Evolutionary conservation across 1,140 invertebrate genomes (phyloP).

Genomic region (Varroa destructor): DNA sequence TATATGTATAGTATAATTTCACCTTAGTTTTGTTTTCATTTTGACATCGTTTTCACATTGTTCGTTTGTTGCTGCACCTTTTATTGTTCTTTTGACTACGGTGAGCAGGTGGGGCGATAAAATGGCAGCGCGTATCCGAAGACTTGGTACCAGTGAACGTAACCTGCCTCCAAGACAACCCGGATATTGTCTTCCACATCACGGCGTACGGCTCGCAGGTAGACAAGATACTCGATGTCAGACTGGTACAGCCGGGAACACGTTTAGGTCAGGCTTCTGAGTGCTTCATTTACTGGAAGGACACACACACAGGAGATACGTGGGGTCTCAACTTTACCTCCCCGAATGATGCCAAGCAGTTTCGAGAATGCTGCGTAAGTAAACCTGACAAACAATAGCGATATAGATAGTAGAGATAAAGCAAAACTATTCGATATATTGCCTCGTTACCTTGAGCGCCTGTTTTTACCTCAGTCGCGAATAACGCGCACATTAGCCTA

Average conservation of each 20-base stretch:
- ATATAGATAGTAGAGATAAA: no score
- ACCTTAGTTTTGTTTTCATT: no score
- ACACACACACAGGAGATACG: constrained; percentile 73
- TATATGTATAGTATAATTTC: no score
- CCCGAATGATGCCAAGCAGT: constrained; percentile 88
- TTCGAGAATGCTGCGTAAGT: constrained; percentile 93
- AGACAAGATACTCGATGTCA: constrained; percentile 91
- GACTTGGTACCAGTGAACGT: constrained; percentile 95
- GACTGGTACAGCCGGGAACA: constrained; percentile 87
- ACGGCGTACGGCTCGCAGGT: constrained; percentile 96
- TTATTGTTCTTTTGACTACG: no score
- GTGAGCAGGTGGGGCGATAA: constrained; percentile 54
- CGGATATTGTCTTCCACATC: constrained; percentile 90
- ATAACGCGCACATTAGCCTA: no score
- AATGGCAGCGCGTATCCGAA: constrained; percentile 93
- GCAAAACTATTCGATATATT: no score
- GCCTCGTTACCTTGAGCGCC: no score
- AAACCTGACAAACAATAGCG: constrained; percentile 32
- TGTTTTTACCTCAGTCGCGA: no score
- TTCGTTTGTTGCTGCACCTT: no score
- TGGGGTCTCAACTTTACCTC: constrained; percentile 97
- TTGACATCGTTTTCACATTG: no score
- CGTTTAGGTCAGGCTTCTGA: constrained; percentile 91
- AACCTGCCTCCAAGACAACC: constrained; percentile 86
- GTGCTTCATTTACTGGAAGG: constrained; percentile 97